These are phyloP conservation scores for Cairina moschata DNA, from an alignment of 2,113 vertebrate species.

Conservation along the genomic window DNA sequence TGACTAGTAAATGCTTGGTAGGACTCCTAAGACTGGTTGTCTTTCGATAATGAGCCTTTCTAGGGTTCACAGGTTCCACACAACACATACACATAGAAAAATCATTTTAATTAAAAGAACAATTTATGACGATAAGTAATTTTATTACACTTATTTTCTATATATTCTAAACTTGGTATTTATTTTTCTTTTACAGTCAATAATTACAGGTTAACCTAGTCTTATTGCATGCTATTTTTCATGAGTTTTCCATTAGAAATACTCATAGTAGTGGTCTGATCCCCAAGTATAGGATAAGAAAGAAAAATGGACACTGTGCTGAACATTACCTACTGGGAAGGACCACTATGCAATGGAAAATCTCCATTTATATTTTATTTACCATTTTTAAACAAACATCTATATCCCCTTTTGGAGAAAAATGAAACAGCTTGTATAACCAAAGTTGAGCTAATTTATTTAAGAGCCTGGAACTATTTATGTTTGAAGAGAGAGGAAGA, in stretches of 20 bases:
- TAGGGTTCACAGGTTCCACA: not conserved
- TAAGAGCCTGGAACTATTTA: slow-evolving; percentile 47
- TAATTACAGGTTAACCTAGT: not conserved
- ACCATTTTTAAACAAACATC: slow-evolving; percentile 35
- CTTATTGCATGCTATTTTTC: not conserved
- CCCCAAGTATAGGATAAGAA: not conserved
- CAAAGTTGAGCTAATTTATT: slow-evolving; percentile 32
- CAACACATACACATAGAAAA: not conserved
- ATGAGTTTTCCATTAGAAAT: not conserved
- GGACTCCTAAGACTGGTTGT: not conserved
- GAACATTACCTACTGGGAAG: not conserved
- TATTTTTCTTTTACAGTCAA: not conserved
- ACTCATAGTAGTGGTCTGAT: not conserved
- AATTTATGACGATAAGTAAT: not conserved
- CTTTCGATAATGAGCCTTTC: not conserved
- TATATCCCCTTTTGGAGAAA: slow-evolving; percentile 20
- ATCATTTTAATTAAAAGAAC: not conserved
- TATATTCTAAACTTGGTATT: not conserved
- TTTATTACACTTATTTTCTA: not conserved
- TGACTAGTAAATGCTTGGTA: not conserved
- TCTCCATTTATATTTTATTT: slow-evolving; percentile 31
- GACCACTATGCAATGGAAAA: slow-evolving; percentile 1
- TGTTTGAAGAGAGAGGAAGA: slow-evolving; percentile 32
- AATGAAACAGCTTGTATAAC: slow-evolving; percentile 28
- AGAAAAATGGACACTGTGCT: not conserved